Percentiles rank a stretch among this genome's conserved stretches.
Conservation (phyloP, 2,888 invertebrate species). For the Steinernema carpocapsae region DNA sequence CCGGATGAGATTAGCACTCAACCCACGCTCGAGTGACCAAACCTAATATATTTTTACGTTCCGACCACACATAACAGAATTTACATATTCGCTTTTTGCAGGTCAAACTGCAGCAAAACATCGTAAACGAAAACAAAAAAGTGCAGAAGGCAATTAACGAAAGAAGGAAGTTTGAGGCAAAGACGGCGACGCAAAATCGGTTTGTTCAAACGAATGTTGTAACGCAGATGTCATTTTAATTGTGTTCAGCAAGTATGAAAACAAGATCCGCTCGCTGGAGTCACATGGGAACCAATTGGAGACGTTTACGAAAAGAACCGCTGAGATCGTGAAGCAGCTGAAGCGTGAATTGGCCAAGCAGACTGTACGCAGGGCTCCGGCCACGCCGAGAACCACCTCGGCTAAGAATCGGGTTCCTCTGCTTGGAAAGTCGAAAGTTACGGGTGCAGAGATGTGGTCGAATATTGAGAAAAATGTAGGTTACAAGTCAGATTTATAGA, state of each 20-base stretch:
- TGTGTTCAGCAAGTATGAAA: slow-evolving; percentile 74
- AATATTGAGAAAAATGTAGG: slow-evolving; percentile 29
- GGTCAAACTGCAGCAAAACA: slow-evolving; percentile 32
- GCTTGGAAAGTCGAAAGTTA: slow-evolving; percentile 15
- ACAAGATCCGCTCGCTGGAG: slow-evolving; percentile 84
- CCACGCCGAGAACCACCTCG: background rate
- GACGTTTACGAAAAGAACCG: slow-evolving; percentile 83
- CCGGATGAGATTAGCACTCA: no score
- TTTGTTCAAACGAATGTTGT: slow-evolving; percentile 39
- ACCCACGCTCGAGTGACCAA: no score
- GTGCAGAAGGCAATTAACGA: slow-evolving; percentile 11
- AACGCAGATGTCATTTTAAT: background rate
- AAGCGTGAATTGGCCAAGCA: slow-evolving; percentile 43
- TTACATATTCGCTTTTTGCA: background rate
- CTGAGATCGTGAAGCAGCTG: slow-evolving; percentile 76
- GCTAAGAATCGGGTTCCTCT: slow-evolving; percentile 4
- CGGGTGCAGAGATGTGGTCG: slow-evolving; percentile 25
- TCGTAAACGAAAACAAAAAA: slow-evolving; percentile 27
- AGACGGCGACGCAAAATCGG: slow-evolving; percentile 40
- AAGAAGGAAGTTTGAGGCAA: slow-evolving; percentile 23
- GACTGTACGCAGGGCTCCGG: background rate
- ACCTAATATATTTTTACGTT: no score
- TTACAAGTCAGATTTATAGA: background rate
- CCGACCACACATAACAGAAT: no score
- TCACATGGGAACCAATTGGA: slow-evolving; percentile 82